Conservation (phyloP, 1,140 invertebrate species). For the Polypedilum pembai region DNA sequence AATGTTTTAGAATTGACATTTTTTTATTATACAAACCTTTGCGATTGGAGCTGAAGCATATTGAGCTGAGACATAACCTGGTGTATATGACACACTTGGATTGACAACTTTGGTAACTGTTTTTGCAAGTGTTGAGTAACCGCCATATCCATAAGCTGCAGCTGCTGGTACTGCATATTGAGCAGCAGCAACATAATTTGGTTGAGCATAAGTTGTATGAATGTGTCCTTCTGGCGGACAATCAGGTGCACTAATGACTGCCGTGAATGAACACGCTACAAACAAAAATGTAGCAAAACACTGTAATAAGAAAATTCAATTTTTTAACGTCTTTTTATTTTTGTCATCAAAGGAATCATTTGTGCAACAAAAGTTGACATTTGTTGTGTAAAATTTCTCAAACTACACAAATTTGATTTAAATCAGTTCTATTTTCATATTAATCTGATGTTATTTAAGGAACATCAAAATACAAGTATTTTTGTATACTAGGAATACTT, state of each 20-base stretch:
- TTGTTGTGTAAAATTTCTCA: too few relatives aligned
- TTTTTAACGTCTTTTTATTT: too few relatives aligned
- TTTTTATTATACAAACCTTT: too few relatives aligned
- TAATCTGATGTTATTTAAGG: too few relatives aligned
- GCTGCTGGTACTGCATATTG: neutral
- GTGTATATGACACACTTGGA: neutral
- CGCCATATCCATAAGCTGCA: neutral
- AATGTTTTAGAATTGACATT: too few relatives aligned
- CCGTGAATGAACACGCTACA: neutral
- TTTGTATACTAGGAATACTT: too few relatives aligned
- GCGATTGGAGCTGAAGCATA: too few relatives aligned
- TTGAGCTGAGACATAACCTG: neutral
- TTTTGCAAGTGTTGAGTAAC: neutral
- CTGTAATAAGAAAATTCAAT: conserved; percentile 9
- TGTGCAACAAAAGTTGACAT: too few relatives aligned
- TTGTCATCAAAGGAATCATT: too few relatives aligned
- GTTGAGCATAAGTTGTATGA: neutral
- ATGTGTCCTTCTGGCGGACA: conserved; percentile 20
- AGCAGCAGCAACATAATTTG: neutral
- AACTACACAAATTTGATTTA: too few relatives aligned
- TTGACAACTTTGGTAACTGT: neutral
- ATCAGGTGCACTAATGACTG: neutral
- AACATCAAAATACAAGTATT: too few relatives aligned
- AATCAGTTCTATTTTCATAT: too few relatives aligned
- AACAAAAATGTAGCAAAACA: neutral